Evolutionary conservation across 2,113 vertebrate genomes (phyloP), one percentile per base, ranked within the genome.

Genomic region (Maccullochella peelii): DNA sequence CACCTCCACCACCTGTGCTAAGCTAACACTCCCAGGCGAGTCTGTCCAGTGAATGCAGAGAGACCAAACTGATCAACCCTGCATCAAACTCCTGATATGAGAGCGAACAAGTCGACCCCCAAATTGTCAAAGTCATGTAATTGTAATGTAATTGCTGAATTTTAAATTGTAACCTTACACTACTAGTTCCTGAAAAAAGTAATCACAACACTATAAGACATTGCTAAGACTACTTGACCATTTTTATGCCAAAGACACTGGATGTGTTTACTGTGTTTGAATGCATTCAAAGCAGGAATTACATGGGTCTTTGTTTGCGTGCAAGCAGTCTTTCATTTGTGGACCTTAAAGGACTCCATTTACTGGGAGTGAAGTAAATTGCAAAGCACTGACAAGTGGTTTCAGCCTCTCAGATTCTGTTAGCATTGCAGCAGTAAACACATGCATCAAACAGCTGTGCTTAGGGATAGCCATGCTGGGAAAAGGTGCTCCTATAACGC

Each of bases 391-490:
- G 47, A 72, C 33, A 62, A 36, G 67, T 62, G 47, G 63, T 27
- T 33, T 75, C 52, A 73, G 27, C 27, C 73, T 52, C 59, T 83
- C 52, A 55, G 72, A 67, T 79, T 75, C 61, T 25, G 42, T 78
- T 73, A 79, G 73, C 77, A 18, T 74, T 73, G 80, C 49, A 79
- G 68, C 73, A 61, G 83, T 74, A 80, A 49, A 72, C 49, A 62
- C 82, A 86, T 67, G 82, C 82, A 82, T 80, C 79, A 86, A 79
- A 87, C 84, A 87, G 71, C 71, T 83, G 68, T 49, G 42, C 72
- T 63, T n/a, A 54, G 59, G 27, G 36, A 71, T 4, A 80, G 30
- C 54, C 73, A 76, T 65, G 40, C 42, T 25, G 55, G 40, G 55
- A 49, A 47, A 80, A 77, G 15, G 18, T 73, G 16, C 21, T 78